Conservation (phyloP, 2,797 vertebrate genomes). For the Eulemur rubriventer region DNA sequence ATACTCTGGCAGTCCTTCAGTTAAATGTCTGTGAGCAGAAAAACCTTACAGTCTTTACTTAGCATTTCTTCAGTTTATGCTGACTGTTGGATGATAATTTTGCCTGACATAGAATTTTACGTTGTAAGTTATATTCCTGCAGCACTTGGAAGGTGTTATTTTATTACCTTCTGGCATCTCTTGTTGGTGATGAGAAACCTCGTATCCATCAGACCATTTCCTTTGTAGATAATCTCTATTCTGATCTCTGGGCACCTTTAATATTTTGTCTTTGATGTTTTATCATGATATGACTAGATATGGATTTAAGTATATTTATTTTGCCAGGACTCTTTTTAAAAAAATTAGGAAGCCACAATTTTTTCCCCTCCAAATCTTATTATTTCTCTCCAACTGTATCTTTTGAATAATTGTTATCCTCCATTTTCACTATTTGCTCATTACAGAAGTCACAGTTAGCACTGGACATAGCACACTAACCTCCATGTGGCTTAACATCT, state of each 20-base stretch:
- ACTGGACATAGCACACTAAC: fast-evolving
- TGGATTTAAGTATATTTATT: slow-evolving; percentile 46
- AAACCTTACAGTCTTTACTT: neutral
- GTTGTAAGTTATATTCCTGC: neutral
- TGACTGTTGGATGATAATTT: neutral
- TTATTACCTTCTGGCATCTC: slow-evolving; percentile 6
- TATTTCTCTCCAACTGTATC: neutral
- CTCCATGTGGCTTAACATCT: fast-evolving
- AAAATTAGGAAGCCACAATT: neutral
- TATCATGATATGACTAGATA: neutral
- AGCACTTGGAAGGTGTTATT: neutral
- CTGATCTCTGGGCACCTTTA: neutral
- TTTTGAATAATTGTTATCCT: neutral
- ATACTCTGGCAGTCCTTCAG: neutral
- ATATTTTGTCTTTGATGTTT: slow-evolving; percentile 39
- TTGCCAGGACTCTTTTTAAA: neutral
- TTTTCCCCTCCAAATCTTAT: neutral
- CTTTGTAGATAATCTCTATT: slow-evolving; percentile 30
- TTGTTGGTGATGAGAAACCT: neutral
- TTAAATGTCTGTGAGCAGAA: neutral
- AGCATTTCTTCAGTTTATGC: neutral
- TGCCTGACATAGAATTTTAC: neutral
- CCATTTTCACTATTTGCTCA: neutral
- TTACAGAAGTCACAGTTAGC: neutral
- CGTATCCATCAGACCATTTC: neutral